Evolutionary conservation across 2,113 vertebrate species (phyloP), one percentile per base, ranked within the genome.

Genomic region (Mesoclemmys tuberculata): DNA sequence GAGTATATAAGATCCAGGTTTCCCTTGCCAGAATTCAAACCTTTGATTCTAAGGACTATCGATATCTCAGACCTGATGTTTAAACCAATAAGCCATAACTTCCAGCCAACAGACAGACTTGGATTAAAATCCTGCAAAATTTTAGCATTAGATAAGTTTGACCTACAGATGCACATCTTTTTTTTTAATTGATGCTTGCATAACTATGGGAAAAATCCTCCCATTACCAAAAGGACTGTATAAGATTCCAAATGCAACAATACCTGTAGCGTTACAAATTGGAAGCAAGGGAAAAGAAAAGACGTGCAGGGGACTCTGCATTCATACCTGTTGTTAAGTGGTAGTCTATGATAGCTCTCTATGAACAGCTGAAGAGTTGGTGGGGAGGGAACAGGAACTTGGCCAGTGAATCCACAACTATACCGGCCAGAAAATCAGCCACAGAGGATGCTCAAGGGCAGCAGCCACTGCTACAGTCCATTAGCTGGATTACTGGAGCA

Each of bases 241-340:
- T 13, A n/a, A 22, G 61, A 54, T 29, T 93, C 44, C 87, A 61
- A 44, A 74, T 2, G 9, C 11, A 10, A 4, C 24, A 22, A 3
- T 19, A 24, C 6, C 82, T 29, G 22, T 27, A 6, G 1, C 2
- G 5, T 2, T 5, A 10, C 41, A 26, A 26, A 0, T 0, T 2
- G 68, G 24, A 68, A 52, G 29, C 49, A 35, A 8, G 6, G 11
- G 10, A 55, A 29, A 51, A 49, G 49, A 22, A 19, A n/a, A 26
- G 71, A 26, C 5, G 44, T 44, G 24, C 38, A 75, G 19, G 10
- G 19, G 19, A 74, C 68, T 71, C 18, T 38, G 68, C n/a, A 74
- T 74, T 41, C 21, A 75, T 22, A 44, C 38, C 21, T 44, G 7
- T 21, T 11, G 8, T n/a, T 68, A 64, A 64, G 58, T 19, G 35